These are phyloP conservation scores for Thalassophryne amazonica DNA, from an alignment of 2,797 vertebrate genomes.

Conservation along the genomic window DNA sequence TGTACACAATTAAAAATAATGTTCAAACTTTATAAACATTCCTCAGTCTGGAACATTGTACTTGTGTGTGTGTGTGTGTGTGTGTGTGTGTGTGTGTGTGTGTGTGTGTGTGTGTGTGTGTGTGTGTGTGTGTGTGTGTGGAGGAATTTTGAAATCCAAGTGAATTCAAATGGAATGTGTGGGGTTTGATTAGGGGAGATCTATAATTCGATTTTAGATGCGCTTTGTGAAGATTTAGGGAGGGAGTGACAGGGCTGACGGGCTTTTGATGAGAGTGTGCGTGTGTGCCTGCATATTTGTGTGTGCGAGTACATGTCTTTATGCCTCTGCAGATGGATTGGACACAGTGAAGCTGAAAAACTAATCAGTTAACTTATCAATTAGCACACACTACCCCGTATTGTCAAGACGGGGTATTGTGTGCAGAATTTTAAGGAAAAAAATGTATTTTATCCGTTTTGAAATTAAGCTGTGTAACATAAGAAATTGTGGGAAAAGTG, in stretches of 20 bases:
- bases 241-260: not conserved
- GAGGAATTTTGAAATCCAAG: conserved; percentile 39
- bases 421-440: too few species aligned
- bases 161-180: conserved; percentile 79
- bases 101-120: conserved; percentile 8
- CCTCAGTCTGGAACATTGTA: too few species aligned
- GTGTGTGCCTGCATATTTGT: conserved; percentile 26
- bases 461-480: too few species aligned
- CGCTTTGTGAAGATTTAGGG: conserved; percentile 60
- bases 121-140: not conserved
- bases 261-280: conserved; percentile 16
- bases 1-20: too few species aligned
- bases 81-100: not conserved
- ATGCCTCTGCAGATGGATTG: conserved; percentile 56
- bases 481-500: too few species aligned
- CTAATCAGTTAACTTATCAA: too few species aligned
- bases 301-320: conserved; percentile 36
- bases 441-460: too few species aligned
- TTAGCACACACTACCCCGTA: too few species aligned
- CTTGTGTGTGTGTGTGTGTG: conserved; percentile 12
- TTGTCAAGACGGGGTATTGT: too few species aligned
- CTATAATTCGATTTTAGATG: conserved; percentile 68
- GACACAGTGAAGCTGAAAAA: conserved; percentile 48
- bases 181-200: conserved; percentile 62
- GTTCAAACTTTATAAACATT: too few species aligned